Evolutionary conservation across 2,888 invertebrate species (phyloP), one percentile per base, ranked within the genome.

Genomic region (Xestobium rufovillosum): DNA sequence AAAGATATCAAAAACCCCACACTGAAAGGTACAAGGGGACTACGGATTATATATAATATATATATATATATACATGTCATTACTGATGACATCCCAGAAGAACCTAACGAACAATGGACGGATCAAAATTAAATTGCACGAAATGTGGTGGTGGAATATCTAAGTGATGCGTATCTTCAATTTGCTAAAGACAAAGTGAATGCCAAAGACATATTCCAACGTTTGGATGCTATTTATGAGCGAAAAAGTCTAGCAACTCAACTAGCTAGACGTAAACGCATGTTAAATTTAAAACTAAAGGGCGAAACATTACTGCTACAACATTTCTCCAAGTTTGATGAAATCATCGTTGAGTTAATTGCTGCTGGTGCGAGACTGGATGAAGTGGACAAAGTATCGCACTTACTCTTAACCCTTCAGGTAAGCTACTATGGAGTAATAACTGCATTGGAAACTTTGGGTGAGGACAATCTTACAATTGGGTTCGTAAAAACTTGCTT

Each of bases 371-470:
- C 55, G 2, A 55, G 51, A 30, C 30, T 61, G 3, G 53, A 59
- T n/a, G n/a, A n/a, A n/a, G n/a, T n/a, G n/a, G n/a, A n/a, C n/a
- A n/a, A n/a, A n/a, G n/a, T n/a, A n/a, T 45, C 57, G 1, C 56
- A 61, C 41, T 47, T 61, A n/a, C 43, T 62, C 9, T 26, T 60
- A 2, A 58, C 59, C n/a, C 35, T 62, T 15, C 60, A 60, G 3
- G 6, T 49, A 9, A 33, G 42, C 12, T 60, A 61, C 43, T 54
- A 61, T 37, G 57, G 56, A 3, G 49, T 62, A 2, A 49, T 60
- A 9, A 60, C 61, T 4, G 61, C 63, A 0, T 47, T 63, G 1
- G 58, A 61, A 45, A 60, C 57, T 1, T 43, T 62, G 14, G 40
- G 51, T 1, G 55, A 59, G 36, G 55, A 50, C 40, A 47, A 46